Base-by-base conservation (phyloP, 2,797 vertebrate genomes). In the Enteromius argenteus region DNA sequence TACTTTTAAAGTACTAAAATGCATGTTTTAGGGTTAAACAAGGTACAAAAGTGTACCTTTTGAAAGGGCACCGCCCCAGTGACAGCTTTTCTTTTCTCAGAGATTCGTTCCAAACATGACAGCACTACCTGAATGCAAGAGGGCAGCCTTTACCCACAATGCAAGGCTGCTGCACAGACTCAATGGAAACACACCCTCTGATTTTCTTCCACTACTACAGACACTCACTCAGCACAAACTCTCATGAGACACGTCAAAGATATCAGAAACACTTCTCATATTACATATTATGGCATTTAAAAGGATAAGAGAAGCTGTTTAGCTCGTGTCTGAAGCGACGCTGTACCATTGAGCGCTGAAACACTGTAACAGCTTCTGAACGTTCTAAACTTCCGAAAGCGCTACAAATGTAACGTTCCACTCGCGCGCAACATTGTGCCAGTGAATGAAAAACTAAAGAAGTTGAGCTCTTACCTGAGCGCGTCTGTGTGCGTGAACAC, bases 391-490 rank as follows among this genome's bases (percentile, higher is more conserved):
- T 30, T 56, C 72, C 27, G 76, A 79, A 39, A 27, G 21, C n/a
- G 44, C 32, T 51, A 64, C 72, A 19, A 17, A 17, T 10, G 71
- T 32, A 56, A 39, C 42, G 15, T 66, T 66, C 60, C 39, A n/a
- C 10, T 27, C 60, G 14, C 13, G 44, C 62, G 30, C 30, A 3
- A 23, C 44, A 23, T 3, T 5, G 30, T 23, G 35, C 32, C 23
- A 10, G 49, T 1, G 42, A 32, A 46, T 0, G 42, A 49, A 21
- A 13, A 39, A 46, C 23, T 32, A 23, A 37, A n/a, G 3, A 32
- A 46, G 17, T 17, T 21, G 5, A 76, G 46, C 46, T 66, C 81
- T 83, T 83, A 83, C 81, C 81, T 51, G 60, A 19, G 71, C 60
- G 44, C 44, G 56, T 62, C 27, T 23, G 21, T 6, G 35, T 49